Evolutionary conservation across 2,797 vertebrate species (phyloP), one percentile per base, ranked within the genome.

Genomic region (Acropternis orthonyx): DNA sequence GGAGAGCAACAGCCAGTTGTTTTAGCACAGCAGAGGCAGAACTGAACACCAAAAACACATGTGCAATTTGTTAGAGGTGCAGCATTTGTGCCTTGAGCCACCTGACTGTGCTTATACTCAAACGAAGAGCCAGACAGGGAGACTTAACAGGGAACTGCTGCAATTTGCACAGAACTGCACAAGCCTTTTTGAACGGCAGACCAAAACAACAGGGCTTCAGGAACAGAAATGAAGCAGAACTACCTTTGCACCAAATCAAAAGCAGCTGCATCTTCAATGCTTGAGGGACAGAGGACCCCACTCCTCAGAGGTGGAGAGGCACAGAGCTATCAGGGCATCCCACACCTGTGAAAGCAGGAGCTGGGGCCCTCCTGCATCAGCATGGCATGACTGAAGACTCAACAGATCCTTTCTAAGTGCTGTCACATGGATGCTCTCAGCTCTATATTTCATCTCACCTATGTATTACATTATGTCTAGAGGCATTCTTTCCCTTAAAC

Each of bases 21-120:
- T 88, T 92, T 21, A 43, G n/a, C 55, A 28, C 8, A 9, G 71
- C 62, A 54, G 36, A 63, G 16, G 19, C 7, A 41, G n/a, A 73
- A 23, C 10, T 39, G 16, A 48, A 17, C 2, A 7, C 6, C 74
- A 79, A 73, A 84, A 58, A 3, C 0, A 0, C 0, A 0, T 8
- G 19, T 2, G 3, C 19, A 14, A 5, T 8, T 79, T 65, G 12
- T 34, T 41, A 23, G 18, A 71, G 61, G 28, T 7, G n/a, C 30
- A 32, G 28, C 10, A 24, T 41, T 55, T 44, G 37, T n/a, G 46
- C 69, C 66, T 68, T 22, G 3, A 36, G 23, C 46, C 2, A 0
- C 56, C 32, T 43, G 24, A 12, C 36, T 3, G 1, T 1, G 2
- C 44, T 88, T 12, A 10, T 8, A n/a, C 16, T 59, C 36, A 3